Evolutionary conservation across 2,113 vertebrate genomes (phyloP).

Genomic region (Rissa tridactyla): DNA sequence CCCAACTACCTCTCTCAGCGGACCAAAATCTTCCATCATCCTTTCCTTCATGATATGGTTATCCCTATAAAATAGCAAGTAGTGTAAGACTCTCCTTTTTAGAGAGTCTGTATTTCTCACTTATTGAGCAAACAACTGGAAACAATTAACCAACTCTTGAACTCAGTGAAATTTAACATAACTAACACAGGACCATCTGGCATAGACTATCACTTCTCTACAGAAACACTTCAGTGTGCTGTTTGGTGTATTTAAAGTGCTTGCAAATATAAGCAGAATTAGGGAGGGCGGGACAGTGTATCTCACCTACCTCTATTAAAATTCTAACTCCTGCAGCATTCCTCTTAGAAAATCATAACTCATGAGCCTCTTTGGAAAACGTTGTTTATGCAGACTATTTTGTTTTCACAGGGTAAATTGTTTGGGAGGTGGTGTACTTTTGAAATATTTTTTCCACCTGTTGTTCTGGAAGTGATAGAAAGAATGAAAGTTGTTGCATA

Average conservation of each 20-base stretch:
- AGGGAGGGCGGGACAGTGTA: neutral
- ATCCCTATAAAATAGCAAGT: neutral
- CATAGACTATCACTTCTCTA: neutral
- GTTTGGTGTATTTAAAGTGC: neutral
- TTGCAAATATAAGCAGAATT: neutral
- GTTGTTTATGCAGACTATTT: neutral
- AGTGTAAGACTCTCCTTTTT: neutral
- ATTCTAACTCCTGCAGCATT: neutral
- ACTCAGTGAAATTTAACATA: constrained; percentile 11
- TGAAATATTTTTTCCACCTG: neutral
- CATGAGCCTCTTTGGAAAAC: neutral
- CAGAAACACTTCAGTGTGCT: neutral
- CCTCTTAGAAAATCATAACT: neutral
- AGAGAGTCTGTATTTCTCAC: neutral
- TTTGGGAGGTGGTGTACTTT: neutral
- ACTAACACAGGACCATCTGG: constrained; percentile 4
- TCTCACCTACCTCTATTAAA: neutral
- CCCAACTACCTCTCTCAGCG: neutral
- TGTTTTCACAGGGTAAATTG: neutral
- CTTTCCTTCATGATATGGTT: neutral
- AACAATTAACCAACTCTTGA: constrained; percentile 46
- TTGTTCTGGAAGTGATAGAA: neutral
- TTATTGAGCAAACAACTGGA: constrained; percentile 39
- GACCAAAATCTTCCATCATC: constrained; percentile 1
- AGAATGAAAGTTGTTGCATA: neutral